Base-by-base conservation (phyloP, 2,888 invertebrate species). In the Rosalia funebris region DNA sequence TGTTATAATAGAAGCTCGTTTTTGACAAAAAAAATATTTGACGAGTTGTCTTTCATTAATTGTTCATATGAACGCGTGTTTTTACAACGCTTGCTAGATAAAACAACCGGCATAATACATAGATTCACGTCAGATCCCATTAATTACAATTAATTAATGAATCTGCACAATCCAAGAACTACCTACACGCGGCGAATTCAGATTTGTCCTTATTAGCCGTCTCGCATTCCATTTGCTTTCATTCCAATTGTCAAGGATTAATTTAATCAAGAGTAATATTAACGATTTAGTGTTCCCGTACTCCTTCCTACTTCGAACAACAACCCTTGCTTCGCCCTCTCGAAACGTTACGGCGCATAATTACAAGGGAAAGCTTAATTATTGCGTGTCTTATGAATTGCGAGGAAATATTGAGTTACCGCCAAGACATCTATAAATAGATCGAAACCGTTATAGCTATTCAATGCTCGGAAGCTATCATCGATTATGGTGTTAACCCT, bases 221-320 rank as follows among this genome's bases (percentile, higher is more conserved):
- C n/a, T 50, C 19, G 20, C 50, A 36, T 50, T 50, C 19, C 50
- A 37, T 50, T 52, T 25, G 25, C 48, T 37, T 15, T 37, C 14
- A 16, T 41, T 16, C 4, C 16, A 15, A 39, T 52, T 39, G 52
- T 52, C 41, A 31, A 15, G 52, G 41, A 52, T 52, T 52, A 52
- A 52, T 52, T 52, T 52, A 52, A 52, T 41, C 52, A 25, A 39
- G 52, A 31, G 11, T 50, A 39, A 52, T 52, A 52, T 41, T 25
- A 52, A 52, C 37, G 39, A 31, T 41, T 41, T 10, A 46, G 14
- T 16, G 42, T n/a, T 16, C 7, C 42, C 42, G 15, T 11, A 20
- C 37, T n/a, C n/a, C n/a, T 12, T 50, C 37, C 14, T n/a, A 20
- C 37, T 34, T 32, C 17, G 2, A 37, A 50, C 48, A 37, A 50